Conservation (phyloP, 2,888 invertebrate genomes). For the Galeruca laticollis region DNA sequence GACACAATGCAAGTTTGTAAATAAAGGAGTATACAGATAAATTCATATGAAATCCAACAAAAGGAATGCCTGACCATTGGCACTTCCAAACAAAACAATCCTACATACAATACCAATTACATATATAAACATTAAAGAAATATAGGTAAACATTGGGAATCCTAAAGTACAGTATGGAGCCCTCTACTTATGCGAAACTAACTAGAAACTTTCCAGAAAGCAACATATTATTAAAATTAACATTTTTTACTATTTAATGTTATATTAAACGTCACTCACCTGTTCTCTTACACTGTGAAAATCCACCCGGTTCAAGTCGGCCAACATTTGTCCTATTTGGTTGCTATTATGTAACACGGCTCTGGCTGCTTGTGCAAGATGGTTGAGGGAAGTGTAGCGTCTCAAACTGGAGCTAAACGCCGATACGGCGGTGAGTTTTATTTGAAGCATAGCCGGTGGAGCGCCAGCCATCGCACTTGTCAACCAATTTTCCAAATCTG, state of each 20-base stretch:
- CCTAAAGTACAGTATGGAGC: no score
- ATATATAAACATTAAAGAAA: no score
- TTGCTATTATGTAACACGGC: constrained; percentile 95
- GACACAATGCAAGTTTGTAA: no score
- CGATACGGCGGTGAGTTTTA: constrained; percentile 87
- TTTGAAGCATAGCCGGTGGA: constrained; percentile 83
- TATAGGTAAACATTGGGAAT: no score
- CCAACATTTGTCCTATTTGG: constrained; percentile 96
- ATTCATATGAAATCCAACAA: no score
- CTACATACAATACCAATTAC: no score
- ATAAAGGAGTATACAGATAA: no score
- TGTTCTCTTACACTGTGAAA: constrained; percentile 95
- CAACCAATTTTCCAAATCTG: constrained; percentile 88
- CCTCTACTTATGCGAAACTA: no score
- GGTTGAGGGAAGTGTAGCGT: constrained; percentile 97
- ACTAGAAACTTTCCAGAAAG: no score
- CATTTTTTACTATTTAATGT: background rate
- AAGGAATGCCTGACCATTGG: no score
- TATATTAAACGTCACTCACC: constrained; percentile 80
- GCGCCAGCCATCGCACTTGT: constrained; percentile 85
- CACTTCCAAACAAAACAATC: no score
- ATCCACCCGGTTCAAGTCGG: constrained; percentile 96
- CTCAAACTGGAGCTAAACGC: constrained; percentile 95
- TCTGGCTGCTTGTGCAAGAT: constrained; percentile 92
- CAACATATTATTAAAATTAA: no score